Evolutionary conservation across 2,113 vertebrate genomes (phyloP).

Genomic region (Anser brachyrhynchus): DNA sequence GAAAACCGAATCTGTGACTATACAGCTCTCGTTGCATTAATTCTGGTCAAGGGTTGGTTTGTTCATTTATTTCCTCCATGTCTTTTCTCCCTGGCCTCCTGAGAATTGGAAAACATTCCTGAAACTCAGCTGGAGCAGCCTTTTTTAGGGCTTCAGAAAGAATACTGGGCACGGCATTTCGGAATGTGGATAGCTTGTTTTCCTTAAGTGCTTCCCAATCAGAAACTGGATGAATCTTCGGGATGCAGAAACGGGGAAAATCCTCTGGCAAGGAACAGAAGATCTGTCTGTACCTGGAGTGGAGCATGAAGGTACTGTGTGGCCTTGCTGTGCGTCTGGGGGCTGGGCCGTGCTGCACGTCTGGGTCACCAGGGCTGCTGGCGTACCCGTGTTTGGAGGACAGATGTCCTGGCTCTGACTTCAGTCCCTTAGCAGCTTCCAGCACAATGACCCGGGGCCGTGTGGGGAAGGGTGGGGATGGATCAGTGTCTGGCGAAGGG

Average conservation of each 20-base stretch:
- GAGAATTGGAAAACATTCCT: neutral
- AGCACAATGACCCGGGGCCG: neutral
- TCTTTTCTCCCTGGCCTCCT: neutral
- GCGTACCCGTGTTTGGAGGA: neutral
- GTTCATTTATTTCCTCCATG: neutral
- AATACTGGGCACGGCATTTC: neutral
- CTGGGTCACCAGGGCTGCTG: neutral
- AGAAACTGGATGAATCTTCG: conserved; percentile 99
- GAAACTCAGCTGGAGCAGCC: neutral
- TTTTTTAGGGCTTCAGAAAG: neutral
- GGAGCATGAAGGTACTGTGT: conserved; percentile 93
- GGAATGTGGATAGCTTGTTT: neutral
- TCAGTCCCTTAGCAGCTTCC: neutral
- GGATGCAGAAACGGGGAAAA: conserved; percentile 97
- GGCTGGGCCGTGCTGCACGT: neutral
- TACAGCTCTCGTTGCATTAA: neutral
- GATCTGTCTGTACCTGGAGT: conserved; percentile 96
- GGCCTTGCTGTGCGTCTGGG: neutral
- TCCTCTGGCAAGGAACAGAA: conserved; percentile 98
- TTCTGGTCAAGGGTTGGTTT: neutral
- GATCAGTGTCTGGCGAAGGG: neutral
- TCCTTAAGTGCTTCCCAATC: conserved; percentile 73
- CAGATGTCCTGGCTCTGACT: neutral
- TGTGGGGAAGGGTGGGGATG: neutral
- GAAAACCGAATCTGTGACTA: neutral